Base-by-base conservation (phyloP, 1,140 invertebrate species). In the Lucilia sericata region DNA sequence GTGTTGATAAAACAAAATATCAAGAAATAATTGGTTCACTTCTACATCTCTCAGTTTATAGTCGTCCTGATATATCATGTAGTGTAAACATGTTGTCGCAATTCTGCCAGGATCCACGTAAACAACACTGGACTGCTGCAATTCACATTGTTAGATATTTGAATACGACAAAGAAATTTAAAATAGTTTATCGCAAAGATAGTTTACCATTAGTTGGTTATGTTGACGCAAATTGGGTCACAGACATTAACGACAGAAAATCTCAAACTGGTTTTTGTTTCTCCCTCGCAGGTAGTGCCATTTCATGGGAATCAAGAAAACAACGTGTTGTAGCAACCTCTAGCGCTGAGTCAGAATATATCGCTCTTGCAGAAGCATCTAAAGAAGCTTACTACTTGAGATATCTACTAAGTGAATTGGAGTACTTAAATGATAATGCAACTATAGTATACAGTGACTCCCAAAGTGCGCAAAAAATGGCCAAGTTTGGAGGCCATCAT, bases 51-150 rank as follows among this genome's bases (percentile, higher is more conserved):
- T 80, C 88, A 47, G 82, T 85, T 14, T 83, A 82, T 9, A 89
- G 89, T 10, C 78, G 92, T 80, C 92, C 91, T 55, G 92, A 93
- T 86, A 89, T 92, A 36, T 75, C 88, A 10, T 82, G 82, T 19
- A 84, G n/a, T 88, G 91, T 85, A 85, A 84, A 82, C 65, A 78
- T 81, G 89, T 74, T 82, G n/a, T 82, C 82, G 13, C 82, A 82
- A 60, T 82, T 82, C 42, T 25, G 9, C 5, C 0, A 82, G 60
- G 82, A 82, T 82, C 55, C 82, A 8, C 19, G 82, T 21, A 70
- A 70, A 21, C 65, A 70, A 70, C 65, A 70, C n/a, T 70, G 65
- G 19, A 70, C 17, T 2, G 5, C 17, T 9, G 65, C 65, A 21
- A 5, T 70, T 21, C 65, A 25, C 7, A 65, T 65, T n/a, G 60